These are phyloP conservation scores for Drosophila bunnanda DNA, from an alignment of 2,888 invertebrate species.

Conservation along the genomic window DNA sequence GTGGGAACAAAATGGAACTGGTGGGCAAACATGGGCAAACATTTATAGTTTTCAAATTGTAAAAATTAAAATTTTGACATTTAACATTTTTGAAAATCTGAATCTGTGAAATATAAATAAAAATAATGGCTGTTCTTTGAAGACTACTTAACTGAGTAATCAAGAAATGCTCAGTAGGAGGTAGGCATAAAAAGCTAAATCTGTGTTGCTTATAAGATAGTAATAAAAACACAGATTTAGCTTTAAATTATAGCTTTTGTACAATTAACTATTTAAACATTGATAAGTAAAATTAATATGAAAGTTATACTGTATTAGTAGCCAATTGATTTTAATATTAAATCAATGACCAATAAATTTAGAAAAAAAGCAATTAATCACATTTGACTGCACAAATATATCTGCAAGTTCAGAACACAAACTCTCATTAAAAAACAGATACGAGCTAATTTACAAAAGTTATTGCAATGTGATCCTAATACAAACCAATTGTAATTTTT, in stretches of 20 bases:
- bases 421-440: not conserved
- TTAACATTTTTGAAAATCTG: too few relatives aligned
- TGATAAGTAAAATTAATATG: not conserved
- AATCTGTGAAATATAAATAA: too few relatives aligned
- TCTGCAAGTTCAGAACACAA: not conserved
- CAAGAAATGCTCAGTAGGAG: not conserved
- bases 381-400: not conserved
- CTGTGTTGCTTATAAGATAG: not conserved
- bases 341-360: not conserved
- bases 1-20: too few relatives aligned
- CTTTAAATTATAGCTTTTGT: not conserved
- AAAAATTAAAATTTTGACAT: too few relatives aligned
- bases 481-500: conserved; percentile 73
- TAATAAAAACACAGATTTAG: not conserved
- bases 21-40: too few relatives aligned
- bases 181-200: not conserved
- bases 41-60: too few relatives aligned
- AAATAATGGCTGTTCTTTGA: too few relatives aligned
- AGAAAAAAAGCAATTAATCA: not conserved
- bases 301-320: not conserved
- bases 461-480: conserved; percentile 61
- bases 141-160: not conserved
- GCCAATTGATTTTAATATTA: not conserved
- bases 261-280: conserved; percentile 6
- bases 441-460: not conserved